Base-by-base conservation (phyloP, 2,888 invertebrate genomes). In the Synergus laeviventris region DNA sequence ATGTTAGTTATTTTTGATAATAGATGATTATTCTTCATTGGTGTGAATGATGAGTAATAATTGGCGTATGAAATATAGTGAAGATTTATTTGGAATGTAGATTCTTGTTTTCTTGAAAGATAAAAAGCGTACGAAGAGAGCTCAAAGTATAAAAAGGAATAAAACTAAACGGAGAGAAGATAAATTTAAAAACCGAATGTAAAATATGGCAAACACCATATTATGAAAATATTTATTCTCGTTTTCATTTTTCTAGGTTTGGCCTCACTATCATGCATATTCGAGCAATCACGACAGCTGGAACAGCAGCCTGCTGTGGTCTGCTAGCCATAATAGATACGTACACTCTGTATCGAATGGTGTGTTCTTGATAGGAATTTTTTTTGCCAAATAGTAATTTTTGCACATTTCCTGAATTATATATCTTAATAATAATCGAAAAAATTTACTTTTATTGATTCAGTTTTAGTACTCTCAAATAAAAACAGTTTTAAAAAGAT, bases 311-410 rank as follows among this genome's bases (percentile, higher is more conserved):
- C 18, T 81, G 85, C 42, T 88, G 86, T 60, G 86, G 84, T 42
- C 76, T 86, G 16, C 83, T 90, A 36, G 86, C 88, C 0, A 77
- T 90, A 70, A 83, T 89, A 70, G 88, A 91, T 76, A 82, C 87
- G 31, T 88, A 85, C 61, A 84, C 88, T 16, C 79, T 89, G 21
- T 86, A 87, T 81, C 83, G 85, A 64, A 86, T 87, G 86, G 89
- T 90, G 81, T 84, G 84, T 81, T 42, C n/a, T 12, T 9, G 21
- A 11, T 2, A 18, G 18, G n/a, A 54, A 54, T 54, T 18, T n/a
- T 45, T 0, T 54, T 54, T 54, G 1, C 18, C 18, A 18, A 54
- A 7, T 18, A 54, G 9, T 54, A 18, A n/a, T 2, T 31, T 1
- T 39, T 39, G 11, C 7, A n/a, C 7, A 18, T 18, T 54, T 54